Conservation (phyloP, 2,113 vertebrate species). For the Chloropsis hardwickii region DNA sequence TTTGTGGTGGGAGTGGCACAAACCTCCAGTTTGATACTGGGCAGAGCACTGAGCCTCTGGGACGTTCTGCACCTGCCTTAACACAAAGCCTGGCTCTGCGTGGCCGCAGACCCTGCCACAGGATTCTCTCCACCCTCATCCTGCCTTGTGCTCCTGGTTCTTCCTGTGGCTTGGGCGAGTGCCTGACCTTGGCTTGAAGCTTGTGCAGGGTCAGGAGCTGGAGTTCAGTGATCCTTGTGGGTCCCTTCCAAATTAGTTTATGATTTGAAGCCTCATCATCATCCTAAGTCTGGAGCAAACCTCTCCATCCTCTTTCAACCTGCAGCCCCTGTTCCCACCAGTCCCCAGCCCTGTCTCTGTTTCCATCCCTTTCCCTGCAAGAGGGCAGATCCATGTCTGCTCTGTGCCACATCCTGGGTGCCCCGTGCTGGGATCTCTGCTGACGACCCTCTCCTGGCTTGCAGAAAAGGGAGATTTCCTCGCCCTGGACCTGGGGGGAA, state of each 20-base stretch:
- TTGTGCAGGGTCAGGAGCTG: neutral
- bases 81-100: neutral
- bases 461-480: slow-evolving; percentile 93
- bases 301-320: neutral
- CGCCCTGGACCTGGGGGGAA: slow-evolving; percentile 92
- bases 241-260: neutral
- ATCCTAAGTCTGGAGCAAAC: neutral
- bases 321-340: neutral
- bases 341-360: rapidly evolving
- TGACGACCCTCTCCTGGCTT: neutral
- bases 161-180: neutral
- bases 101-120: neutral
- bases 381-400: neutral
- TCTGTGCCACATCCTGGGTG: neutral
- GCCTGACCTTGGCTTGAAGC: neutral
- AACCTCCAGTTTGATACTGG: neutral
- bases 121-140: neutral
- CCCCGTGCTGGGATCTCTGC: neutral
- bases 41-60: neutral
- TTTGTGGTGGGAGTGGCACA: neutral
- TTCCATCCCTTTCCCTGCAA: neutral
- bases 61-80: neutral
- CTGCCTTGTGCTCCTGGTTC: neutral
- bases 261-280: neutral
- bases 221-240: neutral